Base-by-base conservation (phyloP, 2,113 vertebrate species). In the Pelvicachromis taeniatus region DNA sequence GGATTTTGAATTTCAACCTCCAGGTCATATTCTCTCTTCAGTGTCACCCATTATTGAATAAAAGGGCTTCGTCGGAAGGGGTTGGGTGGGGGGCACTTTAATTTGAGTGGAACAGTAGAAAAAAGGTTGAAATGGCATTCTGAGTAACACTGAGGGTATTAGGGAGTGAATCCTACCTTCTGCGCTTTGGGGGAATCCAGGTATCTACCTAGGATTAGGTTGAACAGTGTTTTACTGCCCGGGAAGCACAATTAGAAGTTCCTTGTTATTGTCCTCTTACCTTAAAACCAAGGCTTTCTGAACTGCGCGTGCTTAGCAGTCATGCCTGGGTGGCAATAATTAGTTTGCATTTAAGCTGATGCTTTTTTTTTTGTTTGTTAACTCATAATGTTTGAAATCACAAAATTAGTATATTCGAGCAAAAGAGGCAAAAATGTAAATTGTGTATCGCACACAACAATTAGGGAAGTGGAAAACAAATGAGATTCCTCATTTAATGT, bases 231-330 rank as follows among this genome's bases (percentile, higher is more conserved):
- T 48, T 91, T 81, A 89, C 86, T 91, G 85, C 89, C 87, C 81
- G 68, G 91, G 91, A 95, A 94, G 88, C 58, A 83, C 94, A 96
- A 94, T 95, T 95, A 94, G 89, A 93, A 91, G 85, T 55, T 83
- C 77, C 78, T 54, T n/a, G 85, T 92, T 93, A 84, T 85, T 89
- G 79, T 42, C 50, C 82, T 85, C 75, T 82, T 54, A 80, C 79
- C 56, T 63, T 83, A 61, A 77, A 83, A 65, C n/a, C 17, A 4
- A 4, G 9, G 35, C 70, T 85, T 59, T 40, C 70, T 17, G 11
- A 53, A 33, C 61, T 19, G 9, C 4, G 29, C 12, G 58, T 53
- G 48, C 68, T 58, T 50, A 78, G 53, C 33, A 17, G 17, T 81
- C 80, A 70, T 2, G 58, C 80, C 16, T 73, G 50, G 79, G 48